Conservation (phyloP, 2,888 invertebrate species). For the Heliconius aoede region DNA sequence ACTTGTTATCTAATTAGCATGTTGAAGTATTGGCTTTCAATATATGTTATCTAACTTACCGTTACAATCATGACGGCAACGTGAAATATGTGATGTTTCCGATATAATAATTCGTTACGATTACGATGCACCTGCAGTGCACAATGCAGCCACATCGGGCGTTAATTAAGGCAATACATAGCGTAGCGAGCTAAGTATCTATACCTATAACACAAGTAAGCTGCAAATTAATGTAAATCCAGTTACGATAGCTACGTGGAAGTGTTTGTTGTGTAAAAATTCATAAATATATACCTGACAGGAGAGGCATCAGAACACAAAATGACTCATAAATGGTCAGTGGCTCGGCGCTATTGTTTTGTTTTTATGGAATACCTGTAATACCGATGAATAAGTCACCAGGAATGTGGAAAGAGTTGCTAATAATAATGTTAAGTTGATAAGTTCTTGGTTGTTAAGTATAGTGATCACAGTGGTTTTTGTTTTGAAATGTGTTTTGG, state of each 20-base stretch:
- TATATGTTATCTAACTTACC: slow-evolving; percentile 69
- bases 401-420: slow-evolving; percentile 53
- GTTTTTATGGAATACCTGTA: slow-evolving; percentile 70
- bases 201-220: slow-evolving; percentile 61
- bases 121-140: slow-evolving; percentile 79
- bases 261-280: slow-evolving; percentile 51
- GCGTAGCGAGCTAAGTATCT: slow-evolving; percentile 55
- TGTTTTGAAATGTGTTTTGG: slow-evolving; percentile 35
- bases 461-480: slow-evolving; percentile 27
- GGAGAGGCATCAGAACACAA: slow-evolving; percentile 66
- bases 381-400: slow-evolving; percentile 67
- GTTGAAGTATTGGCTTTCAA: slow-evolving; percentile 54
- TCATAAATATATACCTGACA: slow-evolving; percentile 58
- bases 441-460: slow-evolving; percentile 46
- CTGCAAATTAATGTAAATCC: slow-evolving; percentile 61
- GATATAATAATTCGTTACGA: slow-evolving; percentile 67
- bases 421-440: slow-evolving; percentile 47
- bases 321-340: slow-evolving; percentile 77
- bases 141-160: slow-evolving; percentile 51
- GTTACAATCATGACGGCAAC: slow-evolving; percentile 65
- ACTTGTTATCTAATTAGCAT: slow-evolving; percentile 63
- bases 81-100: slow-evolving; percentile 68
- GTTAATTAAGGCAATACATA: slow-evolving; percentile 48
- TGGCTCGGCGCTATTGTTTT: slow-evolving; percentile 71
- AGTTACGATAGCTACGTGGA: slow-evolving; percentile 64